A percentile compares a stretch with the other conserved stretches of the same genome.
These are phyloP conservation scores for Seriola rivoliana DNA, from an alignment of 2,113 vertebrate genomes.

Conservation along the genomic window DNA sequence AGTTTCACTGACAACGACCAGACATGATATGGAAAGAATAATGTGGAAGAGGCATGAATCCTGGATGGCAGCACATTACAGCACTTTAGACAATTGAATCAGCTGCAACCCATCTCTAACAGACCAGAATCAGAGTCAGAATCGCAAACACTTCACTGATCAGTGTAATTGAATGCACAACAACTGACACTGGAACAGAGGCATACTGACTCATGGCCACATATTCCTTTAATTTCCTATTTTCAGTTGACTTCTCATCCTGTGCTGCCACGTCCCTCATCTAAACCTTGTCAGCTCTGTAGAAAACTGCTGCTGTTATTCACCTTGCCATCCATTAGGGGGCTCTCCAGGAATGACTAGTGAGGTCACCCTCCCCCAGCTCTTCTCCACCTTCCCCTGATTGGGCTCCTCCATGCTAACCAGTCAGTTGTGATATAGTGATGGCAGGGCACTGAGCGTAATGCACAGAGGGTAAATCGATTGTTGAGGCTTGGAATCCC, in stretches of 20 bases:
- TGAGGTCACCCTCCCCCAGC: constrained; percentile 46
- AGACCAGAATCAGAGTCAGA: background rate
- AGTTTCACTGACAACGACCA: constrained; percentile 1
- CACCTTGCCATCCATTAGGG: constrained; percentile 63
- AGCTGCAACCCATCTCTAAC: background rate
- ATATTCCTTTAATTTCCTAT: background rate
- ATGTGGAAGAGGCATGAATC: background rate
- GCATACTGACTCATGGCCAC: background rate
- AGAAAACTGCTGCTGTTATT: constrained; percentile 44
- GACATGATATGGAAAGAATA: background rate
- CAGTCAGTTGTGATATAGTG: constrained; percentile 64
- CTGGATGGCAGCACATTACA: background rate
- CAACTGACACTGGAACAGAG: background rate
- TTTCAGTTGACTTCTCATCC: background rate
- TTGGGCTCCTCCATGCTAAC: constrained; percentile 51
- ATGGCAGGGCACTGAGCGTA: constrained; percentile 48
- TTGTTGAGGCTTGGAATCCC: constrained; percentile 27
- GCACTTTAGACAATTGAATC: constrained; percentile 1
- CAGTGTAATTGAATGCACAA: background rate
- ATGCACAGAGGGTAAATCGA: constrained; percentile 64
- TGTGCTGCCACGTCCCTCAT: background rate
- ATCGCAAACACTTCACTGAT: constrained; percentile 29
- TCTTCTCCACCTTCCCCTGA: constrained; percentile 29
- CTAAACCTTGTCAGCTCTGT: background rate
- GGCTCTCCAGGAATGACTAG: constrained; percentile 70